Evolutionary conservation across 2,888 invertebrate species (phyloP).

Genomic region (Drosophila conformis): DNA sequence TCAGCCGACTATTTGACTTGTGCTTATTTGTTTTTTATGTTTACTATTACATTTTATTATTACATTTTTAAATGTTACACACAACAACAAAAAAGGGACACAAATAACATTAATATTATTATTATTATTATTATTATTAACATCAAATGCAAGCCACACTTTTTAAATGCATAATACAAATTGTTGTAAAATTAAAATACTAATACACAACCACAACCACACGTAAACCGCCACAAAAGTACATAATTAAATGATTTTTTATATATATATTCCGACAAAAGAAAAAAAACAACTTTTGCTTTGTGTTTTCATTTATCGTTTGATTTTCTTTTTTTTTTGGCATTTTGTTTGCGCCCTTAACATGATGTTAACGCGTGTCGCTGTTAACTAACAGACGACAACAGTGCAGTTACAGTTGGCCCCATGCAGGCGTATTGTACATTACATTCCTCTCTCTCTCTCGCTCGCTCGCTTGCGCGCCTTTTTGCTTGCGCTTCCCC

Average conservation of each 20-base stretch:
- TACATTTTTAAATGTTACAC: conserved; percentile 74
- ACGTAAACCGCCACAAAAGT: conserved; percentile 53
- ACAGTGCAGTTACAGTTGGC: conserved; percentile 10
- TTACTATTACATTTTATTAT: conserved; percentile 63
- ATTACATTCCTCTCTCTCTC: conserved; percentile 10
- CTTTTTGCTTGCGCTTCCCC: conserved; percentile 4
- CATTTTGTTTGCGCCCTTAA: conserved; percentile 38
- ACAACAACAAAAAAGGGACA: conserved; percentile 54
- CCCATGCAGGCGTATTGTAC: conserved; percentile 15
- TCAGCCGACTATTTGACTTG: conserved; percentile 54
- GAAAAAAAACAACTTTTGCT: conserved; percentile 37
- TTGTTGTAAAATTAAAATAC: conserved; percentile 46
- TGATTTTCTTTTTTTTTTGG: conserved; percentile 11
- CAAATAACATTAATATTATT: conserved; percentile 56
- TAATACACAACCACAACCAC: conserved; percentile 23
- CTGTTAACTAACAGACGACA: conserved; percentile 23
- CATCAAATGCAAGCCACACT: conserved; percentile 39
- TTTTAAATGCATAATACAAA: conserved; percentile 35
- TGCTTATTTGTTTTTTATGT: conserved; percentile 74
- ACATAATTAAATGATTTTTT: conserved; percentile 71
- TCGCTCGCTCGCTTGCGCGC: background rate
- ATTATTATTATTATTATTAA: conserved; percentile 37
- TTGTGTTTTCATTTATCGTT: conserved; percentile 52
- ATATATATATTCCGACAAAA: conserved; percentile 63
- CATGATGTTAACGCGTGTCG: conserved; percentile 26